phyloP scores from a whole-genome alignment of 2,113 vertebrate species.

The Varanus salvator region DNA sequence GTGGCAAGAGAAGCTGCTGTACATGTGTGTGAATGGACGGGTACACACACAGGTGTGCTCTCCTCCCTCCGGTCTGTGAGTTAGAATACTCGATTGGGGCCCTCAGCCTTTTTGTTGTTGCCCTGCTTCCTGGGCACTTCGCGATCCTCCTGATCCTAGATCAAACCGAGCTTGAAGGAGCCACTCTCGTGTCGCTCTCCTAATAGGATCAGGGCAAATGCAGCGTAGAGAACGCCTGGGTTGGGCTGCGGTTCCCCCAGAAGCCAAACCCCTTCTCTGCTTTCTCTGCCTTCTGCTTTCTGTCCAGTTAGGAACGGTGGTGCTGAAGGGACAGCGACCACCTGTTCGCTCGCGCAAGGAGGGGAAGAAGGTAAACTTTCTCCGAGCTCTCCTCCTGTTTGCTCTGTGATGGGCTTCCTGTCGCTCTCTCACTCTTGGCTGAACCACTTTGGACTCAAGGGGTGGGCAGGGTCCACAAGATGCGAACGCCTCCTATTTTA shows the following conservation, averaged over 20 bases:
- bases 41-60: no score
- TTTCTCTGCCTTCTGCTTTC: neutral
- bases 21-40: no score
- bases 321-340: slow-evolving; percentile 65
- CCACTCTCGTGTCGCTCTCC: neutral
- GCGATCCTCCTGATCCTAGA: no score
- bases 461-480: neutral
- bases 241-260: neutral
- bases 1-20: neutral
- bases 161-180: neutral
- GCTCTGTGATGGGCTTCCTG: no score
- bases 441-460: neutral
- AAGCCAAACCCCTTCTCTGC: neutral
- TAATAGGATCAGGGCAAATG: no score
- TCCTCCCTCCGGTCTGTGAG: neutral
- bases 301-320: neutral
- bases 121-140: no score
- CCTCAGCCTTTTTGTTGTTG: no score
- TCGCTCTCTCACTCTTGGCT: neutral
- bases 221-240: neutral
- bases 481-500: neutral
- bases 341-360: neutral
- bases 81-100: accelerated
- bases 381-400: neutral
- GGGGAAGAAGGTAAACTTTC: neutral